Conservation (phyloP, 2,113 vertebrate species). For the Ciconia stormi region DNA sequence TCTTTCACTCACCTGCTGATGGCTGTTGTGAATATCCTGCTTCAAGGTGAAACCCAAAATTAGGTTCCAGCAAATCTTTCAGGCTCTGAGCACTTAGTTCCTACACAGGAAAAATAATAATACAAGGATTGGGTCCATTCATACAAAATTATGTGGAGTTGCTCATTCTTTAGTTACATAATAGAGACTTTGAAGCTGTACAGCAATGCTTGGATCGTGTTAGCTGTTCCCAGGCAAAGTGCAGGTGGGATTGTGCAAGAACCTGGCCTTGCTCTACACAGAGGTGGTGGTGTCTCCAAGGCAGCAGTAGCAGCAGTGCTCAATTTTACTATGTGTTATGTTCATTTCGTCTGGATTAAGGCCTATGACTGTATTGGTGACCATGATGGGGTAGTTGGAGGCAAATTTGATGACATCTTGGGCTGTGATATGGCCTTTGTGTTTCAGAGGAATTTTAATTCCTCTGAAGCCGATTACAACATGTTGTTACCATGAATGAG, state of each 20-base stretch:
- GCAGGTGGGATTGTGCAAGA: background rate
- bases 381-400: background rate
- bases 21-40: background rate
- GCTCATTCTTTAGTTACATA: background rate
- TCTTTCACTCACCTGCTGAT: background rate
- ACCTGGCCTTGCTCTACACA: background rate
- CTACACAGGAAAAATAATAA: background rate
- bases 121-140: background rate
- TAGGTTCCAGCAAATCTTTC: background rate
- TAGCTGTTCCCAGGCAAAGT: background rate
- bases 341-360: background rate
- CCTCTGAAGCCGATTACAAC: background rate
- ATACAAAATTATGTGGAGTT: background rate
- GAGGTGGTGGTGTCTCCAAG: background rate
- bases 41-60: background rate
- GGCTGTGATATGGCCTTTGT: background rate
- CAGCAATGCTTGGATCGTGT: accelerated
- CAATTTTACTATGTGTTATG: background rate
- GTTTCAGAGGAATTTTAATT: background rate
- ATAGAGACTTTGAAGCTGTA: background rate
- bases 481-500: background rate
- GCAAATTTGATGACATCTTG: background rate
- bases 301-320: background rate
- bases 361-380: background rate
- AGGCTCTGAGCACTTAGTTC: background rate